These are phyloP conservation scores for Procavia capensis DNA, from an alignment of 2,113 vertebrate species.

Conservation along the genomic window DNA sequence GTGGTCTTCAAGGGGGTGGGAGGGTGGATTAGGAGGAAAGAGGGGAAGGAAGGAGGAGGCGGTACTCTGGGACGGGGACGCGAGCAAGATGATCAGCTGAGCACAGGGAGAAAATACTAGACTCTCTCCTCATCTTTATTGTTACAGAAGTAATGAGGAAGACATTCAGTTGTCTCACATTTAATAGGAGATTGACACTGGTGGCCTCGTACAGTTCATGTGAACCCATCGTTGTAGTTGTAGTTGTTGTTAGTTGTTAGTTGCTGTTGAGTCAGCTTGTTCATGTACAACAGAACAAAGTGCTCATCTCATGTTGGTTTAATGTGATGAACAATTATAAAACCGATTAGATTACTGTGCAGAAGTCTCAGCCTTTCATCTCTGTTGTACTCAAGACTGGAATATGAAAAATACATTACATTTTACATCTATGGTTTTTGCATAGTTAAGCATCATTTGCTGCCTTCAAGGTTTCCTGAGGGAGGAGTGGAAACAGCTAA, in stretches of 20 bases:
- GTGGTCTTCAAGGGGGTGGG: not conserved
- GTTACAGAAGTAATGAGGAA: not conserved
- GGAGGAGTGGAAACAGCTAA: not conserved
- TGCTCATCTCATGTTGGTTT: not conserved
- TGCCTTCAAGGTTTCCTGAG: fast-evolving
- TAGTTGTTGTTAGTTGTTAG: not conserved
- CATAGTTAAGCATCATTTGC: not conserved
- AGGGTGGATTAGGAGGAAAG: fast-evolving
- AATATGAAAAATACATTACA: slow-evolving; percentile 68
- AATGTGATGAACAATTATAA: slow-evolving; percentile 43
- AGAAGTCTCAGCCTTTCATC: slow-evolving; percentile 46
- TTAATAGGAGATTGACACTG: not conserved
- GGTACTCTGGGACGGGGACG: fast-evolving
- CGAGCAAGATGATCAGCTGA: not conserved
- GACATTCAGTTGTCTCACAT: not conserved
- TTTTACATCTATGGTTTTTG: slow-evolving; percentile 61
- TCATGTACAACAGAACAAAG: not conserved
- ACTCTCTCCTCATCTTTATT: not conserved
- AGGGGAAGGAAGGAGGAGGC: no score
- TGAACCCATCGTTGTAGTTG: not conserved
- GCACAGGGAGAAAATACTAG: not conserved
- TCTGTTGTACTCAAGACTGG: slow-evolving; percentile 37
- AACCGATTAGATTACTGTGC: slow-evolving; percentile 42
- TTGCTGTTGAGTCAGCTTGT: not conserved
- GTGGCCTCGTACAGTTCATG: fast-evolving